Conservation (phyloP, 1,140 invertebrate genomes). For the Neotoxoptera formosana region DNA sequence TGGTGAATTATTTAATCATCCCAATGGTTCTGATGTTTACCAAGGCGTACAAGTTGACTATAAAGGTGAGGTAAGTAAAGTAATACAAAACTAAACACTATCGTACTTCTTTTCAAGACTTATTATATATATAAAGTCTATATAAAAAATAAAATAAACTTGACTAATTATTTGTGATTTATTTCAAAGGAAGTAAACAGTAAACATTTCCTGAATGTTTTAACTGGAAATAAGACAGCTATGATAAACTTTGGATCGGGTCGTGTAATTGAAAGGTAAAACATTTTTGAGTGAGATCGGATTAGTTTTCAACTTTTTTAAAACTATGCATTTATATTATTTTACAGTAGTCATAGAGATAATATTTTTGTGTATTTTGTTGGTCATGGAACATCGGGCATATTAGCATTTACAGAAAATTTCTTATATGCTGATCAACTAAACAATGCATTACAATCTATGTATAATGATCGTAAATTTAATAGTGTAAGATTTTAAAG, state of each 20-base stretch:
- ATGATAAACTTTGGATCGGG: slow-evolving; percentile 52
- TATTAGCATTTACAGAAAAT: slow-evolving; percentile 68
- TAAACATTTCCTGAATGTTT: slow-evolving; percentile 52
- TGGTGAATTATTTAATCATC: slow-evolving; percentile 59
- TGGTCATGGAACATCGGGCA: slow-evolving; percentile 71
- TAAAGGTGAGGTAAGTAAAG: slow-evolving; percentile 54
- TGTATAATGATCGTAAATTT: slow-evolving; percentile 64
- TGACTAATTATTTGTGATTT: not conserved
- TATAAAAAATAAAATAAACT: not conserved
- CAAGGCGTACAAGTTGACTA: slow-evolving; percentile 59
- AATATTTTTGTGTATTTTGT: slow-evolving; percentile 73
- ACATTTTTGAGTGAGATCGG: not conserved
- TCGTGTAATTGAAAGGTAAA: slow-evolving; percentile 58
- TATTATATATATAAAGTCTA: not conserved
- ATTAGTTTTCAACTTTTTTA: not conserved
- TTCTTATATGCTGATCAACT: slow-evolving; percentile 61
- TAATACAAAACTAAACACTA: not conserved
- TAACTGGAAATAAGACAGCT: slow-evolving; percentile 54
- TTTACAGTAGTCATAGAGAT: slow-evolving; percentile 68
- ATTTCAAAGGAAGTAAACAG: slow-evolving; percentile 49
- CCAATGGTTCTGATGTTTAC: slow-evolving; percentile 60
- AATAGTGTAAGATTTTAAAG: not conserved
- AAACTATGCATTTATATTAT: not conserved
- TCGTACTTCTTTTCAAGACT: not conserved
- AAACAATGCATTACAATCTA: slow-evolving; percentile 64